Conservation (phyloP, 2,888 invertebrate genomes). For the Mythimna albipuncta region DNA sequence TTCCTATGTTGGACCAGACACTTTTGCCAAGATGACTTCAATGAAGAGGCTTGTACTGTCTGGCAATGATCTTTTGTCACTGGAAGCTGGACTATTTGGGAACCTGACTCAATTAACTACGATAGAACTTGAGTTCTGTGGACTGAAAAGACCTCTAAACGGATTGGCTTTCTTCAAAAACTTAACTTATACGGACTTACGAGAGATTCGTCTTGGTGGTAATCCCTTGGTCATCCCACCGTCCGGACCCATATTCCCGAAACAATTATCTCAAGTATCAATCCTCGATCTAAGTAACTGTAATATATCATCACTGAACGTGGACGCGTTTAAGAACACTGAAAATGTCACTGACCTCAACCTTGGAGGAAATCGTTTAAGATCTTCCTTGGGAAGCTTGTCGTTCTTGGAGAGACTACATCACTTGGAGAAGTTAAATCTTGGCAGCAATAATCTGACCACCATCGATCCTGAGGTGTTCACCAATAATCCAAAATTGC, state of each 20-base stretch:
- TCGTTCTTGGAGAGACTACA: constrained; percentile 90
- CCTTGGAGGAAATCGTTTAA: constrained; percentile 91
- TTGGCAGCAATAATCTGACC: constrained; percentile 92
- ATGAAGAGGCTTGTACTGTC: constrained; percentile 92
- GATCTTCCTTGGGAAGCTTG: constrained; percentile 86
- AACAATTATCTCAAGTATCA: constrained; percentile 92
- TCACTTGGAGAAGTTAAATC: constrained; percentile 91
- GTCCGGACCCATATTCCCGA: constrained; percentile 91
- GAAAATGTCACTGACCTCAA: constrained; percentile 92
- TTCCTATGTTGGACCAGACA: constrained; percentile 91
- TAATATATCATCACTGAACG: constrained; percentile 91
- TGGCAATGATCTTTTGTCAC: constrained; percentile 92
- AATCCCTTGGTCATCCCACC: constrained; percentile 92
- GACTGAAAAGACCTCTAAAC: constrained; percentile 91
- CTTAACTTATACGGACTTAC: constrained; percentile 91
- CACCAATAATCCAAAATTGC: constrained; percentile 89
- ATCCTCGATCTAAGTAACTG: constrained; percentile 93
- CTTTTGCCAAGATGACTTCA: constrained; percentile 93
- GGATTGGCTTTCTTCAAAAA: constrained; percentile 93
- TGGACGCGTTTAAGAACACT: constrained; percentile 91
- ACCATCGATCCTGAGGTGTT: constrained; percentile 91
- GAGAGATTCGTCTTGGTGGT: constrained; percentile 92
- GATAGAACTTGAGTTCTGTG: constrained; percentile 93
- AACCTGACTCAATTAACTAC: constrained; percentile 92
- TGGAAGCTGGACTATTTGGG: constrained; percentile 93